Base-by-base conservation (phyloP, 1,140 invertebrate species). In the Drosophila quadrilineata region DNA sequence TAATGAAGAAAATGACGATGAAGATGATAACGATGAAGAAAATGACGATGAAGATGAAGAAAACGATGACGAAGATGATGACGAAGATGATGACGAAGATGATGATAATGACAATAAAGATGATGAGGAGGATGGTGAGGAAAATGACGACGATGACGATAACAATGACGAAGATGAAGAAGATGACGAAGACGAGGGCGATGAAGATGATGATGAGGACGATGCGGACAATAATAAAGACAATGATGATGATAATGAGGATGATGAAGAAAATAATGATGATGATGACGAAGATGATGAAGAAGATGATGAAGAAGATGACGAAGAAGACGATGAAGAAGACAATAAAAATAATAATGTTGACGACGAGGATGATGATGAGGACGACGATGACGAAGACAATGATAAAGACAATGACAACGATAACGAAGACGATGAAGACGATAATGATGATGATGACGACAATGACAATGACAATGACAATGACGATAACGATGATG, bases 91-190 rank as follows among this genome's bases (percentile, higher is more conserved):
- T 8, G 33, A 72, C 3, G 35, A 75, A 0, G 43, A 75, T 0
- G 38, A 71, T 0, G 52, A 69, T 1, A 16, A 66, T 0, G 28
- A 67, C 0, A 40, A 66, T 0, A 82, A 90, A 5, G 75, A 89
- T 19, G 70, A 89, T 12, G 43, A 86, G 3, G 75, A 86, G 0
- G 63, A 87, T 6, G 71, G 68, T 0, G 19, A 68, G 0, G 22
- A 66, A 0, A 12, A 49, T 1, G n/a, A 92, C 40, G 89, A 92
- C 52, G 87, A 91, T 19, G 87, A 91, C n/a, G 80, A 90, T 14
- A 75, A 87, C 22, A 70, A 80, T 29, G 75, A 90, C 17, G 17
- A 67, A 0, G 77, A 89, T 22, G 59, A 88, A 2, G 74, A 86
- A 12, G 64, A 88, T 1, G 31, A 71, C 5, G 33, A 71, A 1